Evolutionary conservation across 2,113 vertebrate genomes (phyloP), one percentile per base, ranked within the genome.

Genomic region (Ceyx melanurus): DNA sequence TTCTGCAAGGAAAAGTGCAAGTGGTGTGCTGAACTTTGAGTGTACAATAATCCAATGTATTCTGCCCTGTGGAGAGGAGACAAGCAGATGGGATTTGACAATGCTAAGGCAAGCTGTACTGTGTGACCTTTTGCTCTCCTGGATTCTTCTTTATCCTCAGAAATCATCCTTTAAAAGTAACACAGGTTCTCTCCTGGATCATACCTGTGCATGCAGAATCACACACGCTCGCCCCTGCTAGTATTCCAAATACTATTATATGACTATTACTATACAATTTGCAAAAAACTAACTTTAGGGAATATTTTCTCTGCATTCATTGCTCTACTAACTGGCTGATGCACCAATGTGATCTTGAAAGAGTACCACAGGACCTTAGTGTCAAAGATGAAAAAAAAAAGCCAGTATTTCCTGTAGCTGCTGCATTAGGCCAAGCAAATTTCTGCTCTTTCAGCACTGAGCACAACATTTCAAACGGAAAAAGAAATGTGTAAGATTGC

Each of bases 61-160:
- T 97, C 89, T 95, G 96, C 96, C 95, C 95, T 95, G 90, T 96
- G 94, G 95, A 96, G 94, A 95, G 51, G 65, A 94, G 93, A 90
- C 96, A 97, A 96, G 95, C 92, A 97, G 96, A 97, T 97, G 97
- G 96, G 93, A 96, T 91, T 96, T 97, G 97, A 97, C 97, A 97
- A 95, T 50, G 64, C 83, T 93, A 93, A 73, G 31, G 72, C 91
- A 95, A 79, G 83, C 90, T 90, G 84, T 18, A 82, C 61, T 73
- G 37, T 1, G 11, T 96, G 96, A 97, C 97, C 96, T 97, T 97
- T 97, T 93, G 93, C 86, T 96, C 94, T 94, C 60, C 56, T 26
- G 11, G 46, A 91, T 51, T 87, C 78, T 56, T 87, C 78, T 64
- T 94, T 73, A 77, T 43, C 79, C 71, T 94, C 85, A 92, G 64